A percentile compares a stretch with the other conserved stretches of the same genome.
Evolutionary conservation across 1,140 invertebrate genomes (phyloP).

Genomic region (Pseudoatta argentina): DNA sequence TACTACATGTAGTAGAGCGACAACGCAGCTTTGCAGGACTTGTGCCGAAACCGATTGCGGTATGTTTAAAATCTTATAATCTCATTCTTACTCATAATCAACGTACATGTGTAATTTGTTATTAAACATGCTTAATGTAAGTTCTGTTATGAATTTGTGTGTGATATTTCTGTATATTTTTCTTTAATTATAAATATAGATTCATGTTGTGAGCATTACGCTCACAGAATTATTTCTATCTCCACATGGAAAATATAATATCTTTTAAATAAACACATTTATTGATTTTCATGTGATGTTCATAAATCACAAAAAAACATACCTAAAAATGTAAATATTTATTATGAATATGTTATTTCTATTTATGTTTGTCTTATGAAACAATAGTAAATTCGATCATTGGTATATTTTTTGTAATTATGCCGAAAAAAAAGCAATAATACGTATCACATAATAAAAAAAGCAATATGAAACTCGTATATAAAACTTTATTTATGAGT

Average conservation of each 20-base stretch:
- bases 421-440: background rate
- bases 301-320: background rate
- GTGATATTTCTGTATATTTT: slow-evolving; percentile 2
- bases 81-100: background rate
- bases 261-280: background rate
- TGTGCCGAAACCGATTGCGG: slow-evolving; percentile 22
- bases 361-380: background rate
- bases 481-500: slow-evolving; percentile 15
- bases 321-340: slow-evolving; percentile 21
- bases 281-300: background rate
- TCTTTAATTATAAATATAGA: background rate
- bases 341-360: slow-evolving; percentile 6
- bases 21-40: slow-evolving; percentile 28
- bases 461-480: slow-evolving; percentile 10
- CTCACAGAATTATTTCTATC: background rate
- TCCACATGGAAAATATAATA: background rate
- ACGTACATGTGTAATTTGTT: slow-evolving; percentile 1
- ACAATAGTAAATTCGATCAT: background rate
- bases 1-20: background rate
- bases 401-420: background rate
- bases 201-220: background rate
- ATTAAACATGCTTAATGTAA: background rate
- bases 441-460: slow-evolving; percentile 18
- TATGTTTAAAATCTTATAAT: slow-evolving; percentile 24
- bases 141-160: background rate